Percentiles rank a stretch among this genome's conserved stretches.
Conservation (phyloP, 2,113 vertebrate genomes). For the Megaceryle torquata region DNA sequence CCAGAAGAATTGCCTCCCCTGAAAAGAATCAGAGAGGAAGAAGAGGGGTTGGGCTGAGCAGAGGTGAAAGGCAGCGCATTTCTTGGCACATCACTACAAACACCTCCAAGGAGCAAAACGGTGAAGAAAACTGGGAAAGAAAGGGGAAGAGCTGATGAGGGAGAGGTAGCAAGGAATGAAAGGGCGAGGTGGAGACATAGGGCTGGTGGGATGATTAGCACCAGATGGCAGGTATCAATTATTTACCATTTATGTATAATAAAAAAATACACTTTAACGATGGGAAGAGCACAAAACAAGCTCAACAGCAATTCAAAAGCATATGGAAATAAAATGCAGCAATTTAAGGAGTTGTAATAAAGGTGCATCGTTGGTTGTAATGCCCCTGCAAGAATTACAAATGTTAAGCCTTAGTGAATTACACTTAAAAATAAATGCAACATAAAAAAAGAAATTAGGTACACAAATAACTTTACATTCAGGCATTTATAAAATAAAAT, state of each 20-base stretch:
- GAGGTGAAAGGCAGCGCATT: not conserved
- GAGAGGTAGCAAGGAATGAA: constrained; percentile 5
- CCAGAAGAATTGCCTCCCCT: not conserved
- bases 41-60: not conserved
- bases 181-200: constrained; percentile 44
- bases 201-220: constrained; percentile 58
- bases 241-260: constrained; percentile 80
- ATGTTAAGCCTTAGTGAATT: constrained; percentile 79
- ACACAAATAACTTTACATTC: constrained; percentile 80
- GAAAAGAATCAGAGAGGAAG: not conserved
- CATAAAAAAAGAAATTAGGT: constrained; percentile 80
- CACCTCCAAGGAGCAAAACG: not conserved
- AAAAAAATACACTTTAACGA: constrained; percentile 74
- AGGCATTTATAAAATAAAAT: constrained; percentile 70
- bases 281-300: constrained; percentile 75
- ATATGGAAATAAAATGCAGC: constrained; percentile 78
- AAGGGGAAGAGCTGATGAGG: constrained; percentile 12
- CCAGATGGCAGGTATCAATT: constrained; percentile 83
- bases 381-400: constrained; percentile 75
- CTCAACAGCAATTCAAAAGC: constrained; percentile 76
- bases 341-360: constrained; percentile 76
- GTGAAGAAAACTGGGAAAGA: constrained; percentile 24
- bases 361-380: constrained; percentile 66
- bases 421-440: constrained; percentile 78
- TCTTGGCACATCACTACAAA: not conserved